Evolutionary conservation across 2,888 invertebrate genomes (phyloP).

Genomic region (Melanchra persicariae): DNA sequence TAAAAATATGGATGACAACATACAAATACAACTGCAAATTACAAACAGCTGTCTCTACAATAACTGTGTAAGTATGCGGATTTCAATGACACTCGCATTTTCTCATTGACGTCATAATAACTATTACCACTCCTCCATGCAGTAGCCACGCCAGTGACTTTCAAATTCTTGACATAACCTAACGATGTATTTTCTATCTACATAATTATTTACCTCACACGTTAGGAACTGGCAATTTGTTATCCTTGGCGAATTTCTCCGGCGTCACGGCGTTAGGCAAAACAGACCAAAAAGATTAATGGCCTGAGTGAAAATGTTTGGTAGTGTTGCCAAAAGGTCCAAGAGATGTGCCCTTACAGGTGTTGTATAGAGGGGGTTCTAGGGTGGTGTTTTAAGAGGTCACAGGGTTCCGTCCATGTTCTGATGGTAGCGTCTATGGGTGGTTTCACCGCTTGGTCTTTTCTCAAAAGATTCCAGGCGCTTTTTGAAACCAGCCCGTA

Average conservation of each 20-base stretch:
- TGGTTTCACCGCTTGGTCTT: no score
- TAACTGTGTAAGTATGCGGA: slow-evolving; percentile 23
- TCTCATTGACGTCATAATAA: slow-evolving; percentile 45
- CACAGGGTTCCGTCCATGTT: no score
- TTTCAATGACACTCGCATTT: slow-evolving; percentile 30
- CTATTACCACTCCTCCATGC: not conserved
- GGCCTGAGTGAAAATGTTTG: not conserved
- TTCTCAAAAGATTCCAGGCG: no score
- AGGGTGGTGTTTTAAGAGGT: no score
- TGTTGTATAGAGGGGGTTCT: no score
- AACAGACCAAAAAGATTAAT: not conserved
- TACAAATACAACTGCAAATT: not conserved
- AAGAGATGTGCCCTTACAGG: no score
- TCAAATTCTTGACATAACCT: slow-evolving; percentile 38
- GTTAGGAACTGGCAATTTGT: not conserved
- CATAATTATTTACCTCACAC: slow-evolving; percentile 17
- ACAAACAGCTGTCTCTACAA: slow-evolving; percentile 28
- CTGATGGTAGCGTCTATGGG: no score
- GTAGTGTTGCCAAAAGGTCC: no score
- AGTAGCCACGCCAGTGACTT: slow-evolving; percentile 19
- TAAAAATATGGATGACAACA: slow-evolving; percentile 21
- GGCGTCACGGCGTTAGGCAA: not conserved
- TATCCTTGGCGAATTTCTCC: not conserved
- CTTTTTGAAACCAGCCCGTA: no score
- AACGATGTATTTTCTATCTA: not conserved